Evolutionary conservation across 2,888 invertebrate genomes (phyloP), one percentile per base, ranked within the genome.

Genomic region (Drosophila barbarae): DNA sequence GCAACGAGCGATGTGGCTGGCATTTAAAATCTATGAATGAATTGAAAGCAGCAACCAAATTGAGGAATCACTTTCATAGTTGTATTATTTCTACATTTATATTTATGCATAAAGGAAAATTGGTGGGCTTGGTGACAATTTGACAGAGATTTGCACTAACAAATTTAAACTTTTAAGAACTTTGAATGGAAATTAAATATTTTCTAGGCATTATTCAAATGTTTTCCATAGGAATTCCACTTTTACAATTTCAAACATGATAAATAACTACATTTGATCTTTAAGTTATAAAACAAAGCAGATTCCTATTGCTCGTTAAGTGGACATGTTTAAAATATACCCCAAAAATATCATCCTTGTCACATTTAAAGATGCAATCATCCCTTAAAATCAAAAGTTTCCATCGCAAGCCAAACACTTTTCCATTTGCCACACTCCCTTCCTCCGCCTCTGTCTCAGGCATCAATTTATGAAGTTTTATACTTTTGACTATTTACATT

Each of bases 391-490:
- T 61, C 63, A 50, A 15, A 35, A 44, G 63, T 32, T 61, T 36
- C 50, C 50, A 44, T 63, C 59, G 46, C 32, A 39, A 28, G 28
- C 39, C 59, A 60, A 60, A 46, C 59, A 58, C 38, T 50, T 42
- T 36, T n/a, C 61, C 35, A 38, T 34, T n/a, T 12, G 26, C 63
- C 32, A 35, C 3, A 30, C 12, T 10, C 15, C 18, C 28, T 42
- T 18, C 15, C 8, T 13, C 12, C n/a, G 10, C 36, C 18, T 13
- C 15, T 18, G 46, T 38, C 18, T 18, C 12, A 13, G 46, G 13
- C 46, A 18, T 44, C 63, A 36, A 63, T 63, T 63, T 63, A 63
- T 63, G 64, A 63, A 63, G 63, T 63, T 63, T 63, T 63, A 51
- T 63, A 63, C 64, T 51, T 38, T 41, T 63, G 63, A 63, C 63